Evolutionary conservation across 1,140 invertebrate species (phyloP).

Genomic region (Calycopis cecrops): DNA sequence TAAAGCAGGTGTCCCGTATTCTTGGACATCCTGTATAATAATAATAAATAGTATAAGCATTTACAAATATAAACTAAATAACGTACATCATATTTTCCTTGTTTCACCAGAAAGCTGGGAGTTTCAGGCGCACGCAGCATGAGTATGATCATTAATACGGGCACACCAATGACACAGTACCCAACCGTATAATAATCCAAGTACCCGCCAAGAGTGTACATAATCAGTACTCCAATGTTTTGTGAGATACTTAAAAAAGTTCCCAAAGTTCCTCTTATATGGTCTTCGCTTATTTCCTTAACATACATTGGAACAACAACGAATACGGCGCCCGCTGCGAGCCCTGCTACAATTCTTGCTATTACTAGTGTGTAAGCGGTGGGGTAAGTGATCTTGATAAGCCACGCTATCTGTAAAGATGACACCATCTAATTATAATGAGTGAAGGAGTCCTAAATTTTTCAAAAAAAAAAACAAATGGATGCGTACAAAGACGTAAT

Average conservation of each 20-base stretch:
- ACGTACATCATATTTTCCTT: constrained; percentile 28
- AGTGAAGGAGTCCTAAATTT: too few species aligned
- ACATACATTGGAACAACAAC: constrained; percentile 23
- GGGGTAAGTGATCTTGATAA: constrained; percentile 3
- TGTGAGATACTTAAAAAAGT: constrained; percentile 18
- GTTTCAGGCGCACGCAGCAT: constrained; percentile 33
- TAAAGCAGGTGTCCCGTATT: too few species aligned
- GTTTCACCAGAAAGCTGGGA: constrained; percentile 30
- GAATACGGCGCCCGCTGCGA: constrained; percentile 19
- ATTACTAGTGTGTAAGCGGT: constrained; percentile 14
- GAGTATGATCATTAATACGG: constrained; percentile 18
- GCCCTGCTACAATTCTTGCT: constrained; percentile 18
- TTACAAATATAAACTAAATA: too few species aligned
- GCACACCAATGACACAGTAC: constrained; percentile 24
- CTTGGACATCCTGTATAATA: too few species aligned
- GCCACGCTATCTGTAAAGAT: constrained; percentile 8
- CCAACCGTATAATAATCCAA: constrained; percentile 52
- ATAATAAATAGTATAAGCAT: too few species aligned
- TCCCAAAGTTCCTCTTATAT: constrained; percentile 21
- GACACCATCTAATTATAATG: too few species aligned
- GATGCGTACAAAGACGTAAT: background rate
- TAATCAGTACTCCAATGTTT: constrained; percentile 29
- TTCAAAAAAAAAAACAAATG: background rate
- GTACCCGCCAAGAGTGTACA: constrained; percentile 75
- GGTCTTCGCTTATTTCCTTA: constrained; percentile 25